Percentiles rank a stretch among this genome's conserved stretches.
phyloP scores from a whole-genome alignment of 2,888 invertebrate genomes.

The Philhelius pedissequus region DNA sequence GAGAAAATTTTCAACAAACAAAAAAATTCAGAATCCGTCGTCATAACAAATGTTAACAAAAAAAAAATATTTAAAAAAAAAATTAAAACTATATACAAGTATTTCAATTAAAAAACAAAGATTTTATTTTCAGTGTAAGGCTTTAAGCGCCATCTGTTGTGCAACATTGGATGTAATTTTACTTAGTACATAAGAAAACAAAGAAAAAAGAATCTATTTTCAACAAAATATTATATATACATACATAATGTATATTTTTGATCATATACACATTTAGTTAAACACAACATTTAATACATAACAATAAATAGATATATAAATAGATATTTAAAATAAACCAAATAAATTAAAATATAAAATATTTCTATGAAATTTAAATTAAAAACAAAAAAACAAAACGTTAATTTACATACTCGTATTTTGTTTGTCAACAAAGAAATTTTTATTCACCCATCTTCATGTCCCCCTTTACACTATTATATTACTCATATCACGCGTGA shows the following conservation, averaged over 20 bases:
- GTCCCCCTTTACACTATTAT: no score
- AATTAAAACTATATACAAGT: background rate
- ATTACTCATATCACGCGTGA: no score
- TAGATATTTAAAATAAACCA: background rate
- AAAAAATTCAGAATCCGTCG: conserved; percentile 52
- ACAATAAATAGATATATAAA: conserved; percentile 20
- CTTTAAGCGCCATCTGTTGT: conserved; percentile 66
- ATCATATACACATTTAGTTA: conserved; percentile 46
- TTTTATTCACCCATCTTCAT: no score
- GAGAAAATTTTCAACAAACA: conserved; percentile 38
- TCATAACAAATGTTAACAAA: conserved; percentile 53
- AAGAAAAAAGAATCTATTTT: conserved; percentile 52
- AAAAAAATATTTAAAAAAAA: conserved; percentile 1
- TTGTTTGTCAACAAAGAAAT: background rate
- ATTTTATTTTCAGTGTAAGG: conserved; percentile 43
- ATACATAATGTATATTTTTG: conserved; percentile 50
- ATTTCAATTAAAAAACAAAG: background rate
- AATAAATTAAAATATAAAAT: conserved; percentile 26
- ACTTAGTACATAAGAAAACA: conserved; percentile 29
- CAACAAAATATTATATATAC: background rate
- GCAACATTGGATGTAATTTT: conserved; percentile 59
- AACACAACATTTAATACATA: conserved; percentile 27
- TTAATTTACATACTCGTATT: background rate
- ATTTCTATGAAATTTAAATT: conserved; percentile 64
- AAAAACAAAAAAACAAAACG: background rate